These are phyloP conservation scores for Colinus virginianus DNA, from an alignment of 2,113 vertebrate species.

Conservation along the genomic window DNA sequence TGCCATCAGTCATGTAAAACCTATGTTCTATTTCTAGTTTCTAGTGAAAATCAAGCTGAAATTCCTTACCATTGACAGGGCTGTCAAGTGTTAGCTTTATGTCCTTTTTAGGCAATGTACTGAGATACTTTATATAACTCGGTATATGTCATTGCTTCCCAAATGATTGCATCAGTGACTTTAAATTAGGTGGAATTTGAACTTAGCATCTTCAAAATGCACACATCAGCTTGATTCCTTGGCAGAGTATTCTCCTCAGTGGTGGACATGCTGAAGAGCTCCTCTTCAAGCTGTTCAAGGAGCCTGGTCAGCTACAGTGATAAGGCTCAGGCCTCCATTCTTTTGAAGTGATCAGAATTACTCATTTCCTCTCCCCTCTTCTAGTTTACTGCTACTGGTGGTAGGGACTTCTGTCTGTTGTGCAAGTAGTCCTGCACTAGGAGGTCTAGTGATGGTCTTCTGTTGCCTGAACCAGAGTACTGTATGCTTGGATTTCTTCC, in stretches of 20 bases:
- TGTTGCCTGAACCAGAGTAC: not conserved
- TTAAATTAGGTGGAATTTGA: not conserved
- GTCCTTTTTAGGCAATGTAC: not conserved
- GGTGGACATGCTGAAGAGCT: not conserved
- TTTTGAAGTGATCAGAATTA: not conserved
- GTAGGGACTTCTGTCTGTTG: not conserved
- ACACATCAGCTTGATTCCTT: rapidly evolving
- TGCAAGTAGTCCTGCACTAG: not conserved
- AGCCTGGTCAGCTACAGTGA: not conserved
- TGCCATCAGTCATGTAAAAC: not conserved
- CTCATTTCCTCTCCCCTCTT: not conserved
- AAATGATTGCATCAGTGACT: not conserved
- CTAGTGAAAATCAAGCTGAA: rapidly evolving
- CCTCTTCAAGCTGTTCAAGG: not conserved
- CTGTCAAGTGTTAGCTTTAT: rapidly evolving
- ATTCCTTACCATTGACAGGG: not conserved
- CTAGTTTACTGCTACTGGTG: not conserved
- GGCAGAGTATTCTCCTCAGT: not conserved
- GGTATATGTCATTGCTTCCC: not conserved
- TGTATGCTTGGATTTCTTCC: not conserved
- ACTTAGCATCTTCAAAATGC: not conserved
- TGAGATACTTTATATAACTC: not conserved
- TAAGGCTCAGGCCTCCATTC: not conserved
- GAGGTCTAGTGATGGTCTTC: not conserved
- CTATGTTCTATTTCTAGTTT: rapidly evolving